These are phyloP conservation scores for Ataeniobius toweri DNA, from an alignment of 2,797 vertebrate genomes.

Conservation along the genomic window DNA sequence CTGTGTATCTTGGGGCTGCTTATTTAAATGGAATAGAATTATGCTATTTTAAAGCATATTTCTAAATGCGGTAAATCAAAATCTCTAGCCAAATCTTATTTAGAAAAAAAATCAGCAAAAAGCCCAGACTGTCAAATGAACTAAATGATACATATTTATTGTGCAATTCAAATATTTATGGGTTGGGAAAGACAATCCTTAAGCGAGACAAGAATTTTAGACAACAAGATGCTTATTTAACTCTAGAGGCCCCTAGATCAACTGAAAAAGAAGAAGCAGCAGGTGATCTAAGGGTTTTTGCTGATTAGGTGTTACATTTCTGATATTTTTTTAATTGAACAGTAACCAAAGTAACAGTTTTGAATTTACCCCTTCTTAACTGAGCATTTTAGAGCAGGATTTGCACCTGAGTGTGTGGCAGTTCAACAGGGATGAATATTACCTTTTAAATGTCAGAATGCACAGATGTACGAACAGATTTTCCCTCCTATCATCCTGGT, in stretches of 20 bases:
- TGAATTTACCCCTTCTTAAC: background rate
- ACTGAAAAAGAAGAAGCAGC: background rate
- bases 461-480: constrained; percentile 15
- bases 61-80: background rate
- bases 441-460: background rate
- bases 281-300: constrained; percentile 11
- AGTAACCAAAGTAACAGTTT: constrained; percentile 18
- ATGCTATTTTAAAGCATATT: too few species aligned
- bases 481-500: background rate
- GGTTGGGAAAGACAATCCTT: background rate
- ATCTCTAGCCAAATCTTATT: background rate
- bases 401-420: background rate
- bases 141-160: background rate
- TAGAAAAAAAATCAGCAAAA: background rate
- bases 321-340: constrained; percentile 7
- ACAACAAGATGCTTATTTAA: background rate
- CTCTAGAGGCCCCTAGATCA: background rate
- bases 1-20: too few species aligned
- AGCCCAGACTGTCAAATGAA: background rate
- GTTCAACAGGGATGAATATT: background rate
- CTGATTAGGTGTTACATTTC: constrained; percentile 12
- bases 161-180: background rate
- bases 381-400: background rate
- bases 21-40: background rate
- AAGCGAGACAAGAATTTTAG: background rate